phyloP scores from a whole-genome alignment of 2,797 vertebrate genomes.

The Poecilia gillii region DNA sequence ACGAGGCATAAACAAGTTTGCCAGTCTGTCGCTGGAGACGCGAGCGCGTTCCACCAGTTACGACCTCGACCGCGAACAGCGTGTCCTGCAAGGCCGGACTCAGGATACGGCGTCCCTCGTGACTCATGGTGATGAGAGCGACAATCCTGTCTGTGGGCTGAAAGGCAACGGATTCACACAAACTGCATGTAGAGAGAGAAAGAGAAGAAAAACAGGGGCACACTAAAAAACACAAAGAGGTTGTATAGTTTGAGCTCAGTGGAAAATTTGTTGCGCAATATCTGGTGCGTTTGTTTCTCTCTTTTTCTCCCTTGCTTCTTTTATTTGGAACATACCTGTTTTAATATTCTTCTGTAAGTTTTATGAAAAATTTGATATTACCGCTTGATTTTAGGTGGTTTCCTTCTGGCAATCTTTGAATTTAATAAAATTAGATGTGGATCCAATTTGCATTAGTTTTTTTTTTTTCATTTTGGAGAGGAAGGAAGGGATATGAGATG shows the following conservation, averaged over 20 bases:
- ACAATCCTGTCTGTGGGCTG: constrained; percentile 17
- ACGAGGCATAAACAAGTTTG: constrained; percentile 41
- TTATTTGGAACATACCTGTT: background rate
- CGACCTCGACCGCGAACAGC: constrained; percentile 15
- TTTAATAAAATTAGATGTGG: background rate
- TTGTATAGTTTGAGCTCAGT: background rate
- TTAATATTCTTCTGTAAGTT: background rate
- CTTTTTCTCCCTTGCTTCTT: background rate
- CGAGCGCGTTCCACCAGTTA: constrained; percentile 17
- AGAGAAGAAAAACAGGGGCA: background rate
- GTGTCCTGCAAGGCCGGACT: constrained; percentile 37
- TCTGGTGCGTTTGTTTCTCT: background rate
- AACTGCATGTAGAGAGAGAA: constrained; percentile 20
- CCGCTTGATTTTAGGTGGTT: background rate
- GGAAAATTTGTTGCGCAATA: background rate
- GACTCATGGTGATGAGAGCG: constrained; percentile 46
- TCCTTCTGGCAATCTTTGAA: background rate
- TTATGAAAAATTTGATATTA: background rate
- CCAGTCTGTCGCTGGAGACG: constrained; percentile 11
- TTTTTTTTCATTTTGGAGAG: background rate
- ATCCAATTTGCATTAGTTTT: background rate
- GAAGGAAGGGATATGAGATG: background rate
- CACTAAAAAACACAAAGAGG: constrained; percentile 6
- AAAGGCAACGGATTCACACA: constrained; percentile 24
- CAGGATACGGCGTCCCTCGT: constrained; percentile 45